phyloP scores from a whole-genome alignment of 2,797 vertebrate species.

The Melanotaenia trifasciata region DNA sequence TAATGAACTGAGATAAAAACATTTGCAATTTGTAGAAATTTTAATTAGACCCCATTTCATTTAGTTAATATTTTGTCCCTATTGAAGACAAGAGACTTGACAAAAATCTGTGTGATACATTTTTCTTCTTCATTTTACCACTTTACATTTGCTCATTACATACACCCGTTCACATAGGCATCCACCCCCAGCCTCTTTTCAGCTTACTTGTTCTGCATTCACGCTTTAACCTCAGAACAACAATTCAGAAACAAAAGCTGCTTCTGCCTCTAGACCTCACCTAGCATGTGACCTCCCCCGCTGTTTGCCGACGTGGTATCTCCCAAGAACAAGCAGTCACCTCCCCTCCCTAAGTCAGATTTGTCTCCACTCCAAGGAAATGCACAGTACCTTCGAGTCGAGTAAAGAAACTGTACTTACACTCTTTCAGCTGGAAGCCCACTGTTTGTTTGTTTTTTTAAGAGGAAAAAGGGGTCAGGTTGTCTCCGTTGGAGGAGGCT shows the following conservation, averaged over 20 bases:
- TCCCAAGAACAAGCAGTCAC: slow-evolving; percentile 76
- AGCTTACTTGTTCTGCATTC: slow-evolving; percentile 26
- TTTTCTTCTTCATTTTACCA: slow-evolving; percentile 6
- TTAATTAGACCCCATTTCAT: slow-evolving; percentile 9
- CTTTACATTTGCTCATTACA: slow-evolving; percentile 5
- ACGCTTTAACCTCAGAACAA: slow-evolving; percentile 34
- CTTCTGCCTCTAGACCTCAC: slow-evolving; percentile 24
- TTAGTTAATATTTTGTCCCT: slow-evolving; percentile 10
- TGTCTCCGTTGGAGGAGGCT: slow-evolving; percentile 42
- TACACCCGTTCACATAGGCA: background rate
- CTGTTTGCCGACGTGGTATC: slow-evolving; percentile 72
- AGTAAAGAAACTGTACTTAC: slow-evolving; percentile 68
- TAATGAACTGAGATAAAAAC: slow-evolving; percentile 24
- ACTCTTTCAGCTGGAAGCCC: slow-evolving; percentile 46
- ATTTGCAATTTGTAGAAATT: slow-evolving; percentile 22
- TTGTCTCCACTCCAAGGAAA: slow-evolving; percentile 85
- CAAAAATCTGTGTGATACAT: slow-evolving; percentile 6
- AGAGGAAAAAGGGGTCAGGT: slow-evolving; percentile 11
- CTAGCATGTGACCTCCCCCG: slow-evolving; percentile 53
- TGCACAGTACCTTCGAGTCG: slow-evolving; percentile 70
- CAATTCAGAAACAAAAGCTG: slow-evolving; percentile 49
- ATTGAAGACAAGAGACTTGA: slow-evolving; percentile 1
- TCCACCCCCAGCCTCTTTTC: slow-evolving; percentile 14
- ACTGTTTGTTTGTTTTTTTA: slow-evolving; percentile 14
- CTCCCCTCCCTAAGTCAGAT: slow-evolving; percentile 85